A percentile compares a stretch with the other conserved stretches of the same genome.
phyloP scores from a whole-genome alignment of 2,797 vertebrate genomes.

The Vespertilio murinus region DNA sequence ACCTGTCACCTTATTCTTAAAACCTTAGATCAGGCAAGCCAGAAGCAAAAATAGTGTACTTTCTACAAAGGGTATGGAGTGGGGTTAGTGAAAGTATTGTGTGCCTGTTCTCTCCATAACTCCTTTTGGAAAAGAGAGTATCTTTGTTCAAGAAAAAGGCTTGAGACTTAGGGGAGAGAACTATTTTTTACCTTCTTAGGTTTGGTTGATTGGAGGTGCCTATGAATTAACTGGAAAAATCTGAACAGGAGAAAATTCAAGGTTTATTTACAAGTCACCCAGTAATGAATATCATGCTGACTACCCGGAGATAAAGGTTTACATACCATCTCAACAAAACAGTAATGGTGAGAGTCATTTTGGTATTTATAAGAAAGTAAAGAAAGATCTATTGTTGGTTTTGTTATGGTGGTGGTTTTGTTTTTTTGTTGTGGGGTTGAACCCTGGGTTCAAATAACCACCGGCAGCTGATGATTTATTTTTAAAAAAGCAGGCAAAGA shows the following conservation, averaged over 20 bases:
- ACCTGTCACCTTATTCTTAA: slow-evolving; percentile 56
- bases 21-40: background rate
- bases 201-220: background rate
- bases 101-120: background rate
- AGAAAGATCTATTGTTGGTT: background rate
- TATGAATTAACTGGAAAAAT: background rate
- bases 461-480: no score
- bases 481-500: no score
- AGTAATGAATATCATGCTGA: background rate
- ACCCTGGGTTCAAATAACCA: no score
- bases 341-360: background rate
- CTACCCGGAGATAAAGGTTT: background rate
- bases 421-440: no score
- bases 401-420: background rate
- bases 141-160: slow-evolving; percentile 23
- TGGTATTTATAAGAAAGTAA: background rate
- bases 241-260: background rate
- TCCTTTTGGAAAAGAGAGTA: background rate
- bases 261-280: background rate
- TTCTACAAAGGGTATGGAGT: slow-evolving; percentile 3
- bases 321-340: background rate
- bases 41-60: background rate
- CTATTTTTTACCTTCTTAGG: background rate
- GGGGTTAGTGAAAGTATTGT: slow-evolving; percentile 2
- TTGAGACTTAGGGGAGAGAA: background rate